Conservation (phyloP, 1,140 invertebrate genomes). For the Lepidotrigona ventralis region DNA sequence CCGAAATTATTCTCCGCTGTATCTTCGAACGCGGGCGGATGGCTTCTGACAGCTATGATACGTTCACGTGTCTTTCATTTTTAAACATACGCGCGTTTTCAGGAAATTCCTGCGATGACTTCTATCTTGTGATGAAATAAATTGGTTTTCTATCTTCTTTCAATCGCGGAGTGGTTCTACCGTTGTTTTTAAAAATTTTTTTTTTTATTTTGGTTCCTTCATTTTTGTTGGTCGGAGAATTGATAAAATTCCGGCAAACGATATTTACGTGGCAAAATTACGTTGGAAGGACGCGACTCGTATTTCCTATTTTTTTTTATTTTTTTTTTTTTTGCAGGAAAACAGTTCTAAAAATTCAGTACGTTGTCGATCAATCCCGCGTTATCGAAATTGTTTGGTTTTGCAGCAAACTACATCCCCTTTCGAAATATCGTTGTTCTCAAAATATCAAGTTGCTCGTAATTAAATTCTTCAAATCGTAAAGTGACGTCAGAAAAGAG, state of each 20-base stretch:
- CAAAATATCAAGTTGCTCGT: not conserved
- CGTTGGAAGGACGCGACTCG: not conserved
- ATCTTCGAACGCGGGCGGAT: constrained; percentile 16
- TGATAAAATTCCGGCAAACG: constrained; percentile 28
- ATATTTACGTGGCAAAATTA: too few species aligned
- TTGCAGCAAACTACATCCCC: constrained; percentile 6
- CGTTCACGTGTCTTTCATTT: not conserved
- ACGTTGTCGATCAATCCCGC: not conserved
- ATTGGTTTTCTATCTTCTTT: not conserved
- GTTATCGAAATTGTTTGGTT: not conserved
- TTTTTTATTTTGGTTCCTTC: not conserved
- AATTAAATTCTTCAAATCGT: too few species aligned
- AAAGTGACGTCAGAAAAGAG: too few species aligned
- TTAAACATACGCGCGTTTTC: not conserved
- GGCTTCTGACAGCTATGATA: not conserved
- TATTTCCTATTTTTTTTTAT: not conserved
- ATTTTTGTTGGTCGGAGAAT: not conserved
- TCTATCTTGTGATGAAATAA: not conserved
- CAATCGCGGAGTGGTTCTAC: too few species aligned
- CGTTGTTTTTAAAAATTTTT: constrained; percentile 15
- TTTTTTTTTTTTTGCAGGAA: not conserved
- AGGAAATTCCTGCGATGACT: not conserved
- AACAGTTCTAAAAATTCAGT: not conserved
- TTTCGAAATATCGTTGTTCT: not conserved
- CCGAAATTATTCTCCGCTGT: constrained; percentile 46